Conservation (phyloP, 2,888 invertebrate species). For the Hirtodrosophila duncani region DNA sequence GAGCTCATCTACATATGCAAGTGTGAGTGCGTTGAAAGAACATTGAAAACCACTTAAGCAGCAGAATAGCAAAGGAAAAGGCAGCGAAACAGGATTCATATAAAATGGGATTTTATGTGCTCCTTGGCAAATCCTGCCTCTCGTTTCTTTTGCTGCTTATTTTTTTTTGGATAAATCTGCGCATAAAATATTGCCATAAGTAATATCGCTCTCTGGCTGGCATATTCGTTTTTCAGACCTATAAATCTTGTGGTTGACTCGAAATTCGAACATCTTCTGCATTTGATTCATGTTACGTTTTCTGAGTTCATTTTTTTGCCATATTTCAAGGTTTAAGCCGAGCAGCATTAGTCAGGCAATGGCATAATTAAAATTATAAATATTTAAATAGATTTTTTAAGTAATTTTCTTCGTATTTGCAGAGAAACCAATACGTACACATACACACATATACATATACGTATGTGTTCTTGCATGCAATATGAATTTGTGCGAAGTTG, state of each 20-base stretch:
- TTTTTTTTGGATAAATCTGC: constrained; percentile 20
- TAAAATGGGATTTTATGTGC: constrained; percentile 22
- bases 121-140: no score
- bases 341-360: no score
- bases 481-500: no score
- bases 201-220: constrained; percentile 20
- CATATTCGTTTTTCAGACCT: constrained; percentile 5
- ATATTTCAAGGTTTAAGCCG: no score
- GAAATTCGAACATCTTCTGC: constrained; percentile 38
- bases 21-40: constrained; percentile 8
- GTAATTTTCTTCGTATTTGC: no score
- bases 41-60: constrained; percentile 40
- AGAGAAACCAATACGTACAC: no score
- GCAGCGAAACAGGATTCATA: constrained; percentile 11
- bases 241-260: constrained; percentile 41
- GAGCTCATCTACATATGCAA: not conserved
- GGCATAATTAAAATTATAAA: no score
- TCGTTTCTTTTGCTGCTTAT: constrained; percentile 4
- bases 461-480: no score
- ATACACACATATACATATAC: no score
- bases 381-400: no score
- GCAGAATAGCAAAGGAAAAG: constrained; percentile 1
- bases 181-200: constrained; percentile 43
- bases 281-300: constrained; percentile 44
- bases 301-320: no score